Evolutionary conservation across 2,113 vertebrate genomes (phyloP).

Genomic region (Tringa solitaria): DNA sequence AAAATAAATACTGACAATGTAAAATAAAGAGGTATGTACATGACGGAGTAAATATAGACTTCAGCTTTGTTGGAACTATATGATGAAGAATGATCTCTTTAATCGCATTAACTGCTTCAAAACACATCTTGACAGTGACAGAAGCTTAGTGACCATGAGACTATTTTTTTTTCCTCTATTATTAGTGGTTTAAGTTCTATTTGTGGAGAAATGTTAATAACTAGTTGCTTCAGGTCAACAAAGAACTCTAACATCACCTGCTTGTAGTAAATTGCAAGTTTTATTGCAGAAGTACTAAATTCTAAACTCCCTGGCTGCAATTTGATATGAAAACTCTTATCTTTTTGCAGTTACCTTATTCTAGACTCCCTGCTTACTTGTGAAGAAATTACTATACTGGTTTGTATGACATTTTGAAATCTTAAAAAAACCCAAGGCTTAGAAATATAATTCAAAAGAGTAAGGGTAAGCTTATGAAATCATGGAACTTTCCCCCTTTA

Average conservation of each 20-base stretch:
- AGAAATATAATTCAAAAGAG: background rate
- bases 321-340: background rate
- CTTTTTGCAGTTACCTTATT: background rate
- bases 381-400: background rate
- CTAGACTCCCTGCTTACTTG: background rate
- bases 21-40: background rate
- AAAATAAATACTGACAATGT: background rate
- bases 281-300: background rate
- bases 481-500: background rate
- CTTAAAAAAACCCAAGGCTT: background rate
- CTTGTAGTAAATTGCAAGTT: background rate
- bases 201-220: background rate
- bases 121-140: background rate
- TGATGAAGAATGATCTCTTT: background rate
- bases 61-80: background rate
- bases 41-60: background rate
- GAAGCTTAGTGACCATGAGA: background rate
- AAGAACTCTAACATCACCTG: background rate
- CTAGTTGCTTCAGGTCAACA: background rate
- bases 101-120: background rate
- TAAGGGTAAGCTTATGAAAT: background rate
- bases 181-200: background rate
- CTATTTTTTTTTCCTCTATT: accelerated
- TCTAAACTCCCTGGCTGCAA: background rate
- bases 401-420: background rate